These are phyloP conservation scores for Anorthoa munda DNA, from an alignment of 2,888 invertebrate genomes.

Conservation along the genomic window DNA sequence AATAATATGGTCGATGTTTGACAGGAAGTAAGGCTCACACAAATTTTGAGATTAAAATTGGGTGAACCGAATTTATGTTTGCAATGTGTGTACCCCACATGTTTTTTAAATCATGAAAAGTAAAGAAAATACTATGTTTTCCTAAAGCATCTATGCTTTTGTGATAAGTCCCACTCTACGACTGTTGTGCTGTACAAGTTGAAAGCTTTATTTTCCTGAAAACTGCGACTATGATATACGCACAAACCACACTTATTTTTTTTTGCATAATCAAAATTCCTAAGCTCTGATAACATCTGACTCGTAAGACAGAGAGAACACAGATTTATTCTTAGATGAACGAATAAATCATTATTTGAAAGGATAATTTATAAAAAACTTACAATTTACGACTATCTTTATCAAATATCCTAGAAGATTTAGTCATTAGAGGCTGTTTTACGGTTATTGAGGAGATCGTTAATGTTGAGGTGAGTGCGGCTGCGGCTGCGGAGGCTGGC, in stretches of 20 bases:
- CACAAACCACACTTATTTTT: neutral
- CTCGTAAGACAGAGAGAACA: conserved; percentile 5
- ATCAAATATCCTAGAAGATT: conserved; percentile 56
- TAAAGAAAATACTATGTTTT: neutral
- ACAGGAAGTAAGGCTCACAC: conserved; percentile 40
- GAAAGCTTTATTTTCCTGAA: conserved; percentile 1
- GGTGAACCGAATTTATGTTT: conserved; percentile 27
- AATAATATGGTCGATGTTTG: conserved; percentile 18
- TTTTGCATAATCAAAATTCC: conserved; percentile 16
- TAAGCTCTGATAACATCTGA: conserved; percentile 12
- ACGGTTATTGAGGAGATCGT: conserved; percentile 62
- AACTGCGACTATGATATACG: neutral
- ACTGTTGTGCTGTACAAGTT: neutral
- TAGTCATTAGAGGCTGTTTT: conserved; percentile 61
- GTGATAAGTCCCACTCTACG: neutral
- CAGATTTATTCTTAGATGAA: conserved; percentile 38
- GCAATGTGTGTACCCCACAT: conserved; percentile 11
- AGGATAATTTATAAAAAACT: conserved; percentile 29
- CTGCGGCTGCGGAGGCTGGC: conserved; percentile 46
- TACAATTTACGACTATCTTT: conserved; percentile 34
- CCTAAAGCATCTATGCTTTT: neutral
- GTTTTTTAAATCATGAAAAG: neutral
- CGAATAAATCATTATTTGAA: conserved; percentile 37
- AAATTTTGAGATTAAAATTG: conserved; percentile 39
- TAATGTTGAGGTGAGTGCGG: conserved; percentile 51